phyloP scores from a whole-genome alignment of 2,797 vertebrate genomes.

The Kryptolebias ocellatus region DNA sequence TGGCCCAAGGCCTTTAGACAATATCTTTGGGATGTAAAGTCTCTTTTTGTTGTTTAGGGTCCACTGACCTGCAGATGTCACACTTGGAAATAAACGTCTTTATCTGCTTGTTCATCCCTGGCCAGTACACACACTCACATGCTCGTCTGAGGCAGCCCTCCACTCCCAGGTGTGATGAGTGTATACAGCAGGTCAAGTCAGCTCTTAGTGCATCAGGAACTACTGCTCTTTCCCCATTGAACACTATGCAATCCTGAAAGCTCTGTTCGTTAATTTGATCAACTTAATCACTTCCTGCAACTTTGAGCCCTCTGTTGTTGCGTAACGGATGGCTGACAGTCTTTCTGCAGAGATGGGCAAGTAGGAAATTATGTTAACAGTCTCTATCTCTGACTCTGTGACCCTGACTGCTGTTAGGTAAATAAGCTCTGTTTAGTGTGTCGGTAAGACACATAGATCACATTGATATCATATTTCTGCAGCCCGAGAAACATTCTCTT shows the following conservation, averaged over 20 bases:
- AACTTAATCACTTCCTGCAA: too few species aligned
- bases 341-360: background rate
- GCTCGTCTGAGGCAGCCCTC: background rate
- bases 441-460: background rate
- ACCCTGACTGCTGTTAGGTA: background rate
- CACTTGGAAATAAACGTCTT: background rate
- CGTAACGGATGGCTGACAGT: background rate
- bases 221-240: background rate
- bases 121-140: constrained; percentile 5
- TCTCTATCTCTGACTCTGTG: background rate
- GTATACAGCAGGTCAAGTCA: background rate
- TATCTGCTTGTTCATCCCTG: background rate
- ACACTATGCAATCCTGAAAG: constrained; percentile 14
- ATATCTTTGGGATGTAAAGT: background rate
- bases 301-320: background rate
- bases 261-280: too few species aligned
- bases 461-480: background rate
- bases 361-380: background rate
- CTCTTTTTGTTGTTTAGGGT: background rate
- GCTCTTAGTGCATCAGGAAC: accelerated
- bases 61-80: background rate
- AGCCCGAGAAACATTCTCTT: constrained; percentile 37
- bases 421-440: background rate
- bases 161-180: background rate
- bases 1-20: background rate